phyloP scores from a whole-genome alignment of 2,113 vertebrate genomes.

The Acrocephalus arundinaceus region DNA sequence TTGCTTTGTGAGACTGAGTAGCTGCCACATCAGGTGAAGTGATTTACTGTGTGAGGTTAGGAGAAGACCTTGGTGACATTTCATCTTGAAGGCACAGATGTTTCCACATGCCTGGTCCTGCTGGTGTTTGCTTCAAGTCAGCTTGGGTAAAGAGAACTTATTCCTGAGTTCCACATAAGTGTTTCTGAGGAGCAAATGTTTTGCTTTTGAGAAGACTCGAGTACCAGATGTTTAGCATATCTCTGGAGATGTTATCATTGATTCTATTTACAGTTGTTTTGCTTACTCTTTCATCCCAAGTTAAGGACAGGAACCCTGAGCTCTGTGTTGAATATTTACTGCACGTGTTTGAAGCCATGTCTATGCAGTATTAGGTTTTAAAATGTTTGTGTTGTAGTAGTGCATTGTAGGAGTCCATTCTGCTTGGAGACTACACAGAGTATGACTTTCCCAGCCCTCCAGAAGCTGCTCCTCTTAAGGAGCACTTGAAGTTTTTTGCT shows the following conservation, averaged over 20 bases:
- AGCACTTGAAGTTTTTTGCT: neutral
- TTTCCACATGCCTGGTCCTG: neutral
- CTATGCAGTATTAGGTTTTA: neutral
- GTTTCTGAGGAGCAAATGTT: neutral
- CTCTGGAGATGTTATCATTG: neutral
- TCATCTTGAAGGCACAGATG: neutral
- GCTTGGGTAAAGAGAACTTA: neutral
- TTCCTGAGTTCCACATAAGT: neutral
- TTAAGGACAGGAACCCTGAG: neutral
- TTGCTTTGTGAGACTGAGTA: neutral
- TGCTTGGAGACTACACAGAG: neutral
- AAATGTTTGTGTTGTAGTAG: neutral
- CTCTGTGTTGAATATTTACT: neutral
- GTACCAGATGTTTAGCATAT: neutral
- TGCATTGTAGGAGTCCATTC: rapidly evolving
- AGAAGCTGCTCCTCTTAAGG: neutral
- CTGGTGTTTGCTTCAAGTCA: neutral
- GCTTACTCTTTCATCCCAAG: neutral
- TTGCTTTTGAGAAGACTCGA: neutral
- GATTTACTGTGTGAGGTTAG: neutral
- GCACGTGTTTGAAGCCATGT: neutral
- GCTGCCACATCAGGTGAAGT: neutral
- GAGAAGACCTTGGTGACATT: neutral
- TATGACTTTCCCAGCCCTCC: neutral
- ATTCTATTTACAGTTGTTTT: neutral